Evolutionary conservation across 2,797 vertebrate species (phyloP), one percentile per base, ranked within the genome.

Genomic region (Poeciliopsis gracilis): DNA sequence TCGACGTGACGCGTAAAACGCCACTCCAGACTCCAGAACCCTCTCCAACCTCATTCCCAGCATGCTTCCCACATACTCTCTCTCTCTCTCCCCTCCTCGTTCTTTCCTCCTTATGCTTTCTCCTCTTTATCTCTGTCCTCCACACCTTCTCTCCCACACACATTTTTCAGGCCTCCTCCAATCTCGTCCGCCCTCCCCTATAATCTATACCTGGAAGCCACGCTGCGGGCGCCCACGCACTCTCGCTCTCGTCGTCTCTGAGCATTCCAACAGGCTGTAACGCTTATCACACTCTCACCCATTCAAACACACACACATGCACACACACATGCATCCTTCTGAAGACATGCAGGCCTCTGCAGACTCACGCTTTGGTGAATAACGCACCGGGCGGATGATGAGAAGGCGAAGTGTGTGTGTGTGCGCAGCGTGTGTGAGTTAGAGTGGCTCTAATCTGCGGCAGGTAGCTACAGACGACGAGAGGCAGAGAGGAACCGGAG

Each of bases 201-300:
- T 88, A 92, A 94, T 91, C 89, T 91, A 76, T 92, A 94, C 88
- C 89, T 90, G 86, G 85, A 84, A 92, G 91, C 85, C 82, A 69
- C 71, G 79, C 91, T 91, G 13, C 76, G 78, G 87, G 91, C 93
- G 80, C 94, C 93, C 92, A 94, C 93, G 59, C 91, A 78, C 80
- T 84, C 83, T 73, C 47, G 23, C 47, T 72, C 45, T 80, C 91
- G 87, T 82, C 88, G 82, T 88, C 87, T 92, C 90, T 90, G 80
- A 46, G 55, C 89, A 84, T 90, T 91, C 89, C 88, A 87, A 85
- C 85, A 80, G 86, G 87, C 80, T 84, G 86, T 72, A 76, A 1
- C 63, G 84, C 91, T 92, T 90, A 91, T 91, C 91, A 66, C n/a
- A 46, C 36, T 15, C 82, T 79, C 30, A 46, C 73, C 73, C 75